A percentile compares a stretch with the other conserved stretches of the same genome.
These are phyloP conservation scores for Ametastegia equiseti DNA, from an alignment of 2,888 invertebrate genomes.

Conservation along the genomic window DNA sequence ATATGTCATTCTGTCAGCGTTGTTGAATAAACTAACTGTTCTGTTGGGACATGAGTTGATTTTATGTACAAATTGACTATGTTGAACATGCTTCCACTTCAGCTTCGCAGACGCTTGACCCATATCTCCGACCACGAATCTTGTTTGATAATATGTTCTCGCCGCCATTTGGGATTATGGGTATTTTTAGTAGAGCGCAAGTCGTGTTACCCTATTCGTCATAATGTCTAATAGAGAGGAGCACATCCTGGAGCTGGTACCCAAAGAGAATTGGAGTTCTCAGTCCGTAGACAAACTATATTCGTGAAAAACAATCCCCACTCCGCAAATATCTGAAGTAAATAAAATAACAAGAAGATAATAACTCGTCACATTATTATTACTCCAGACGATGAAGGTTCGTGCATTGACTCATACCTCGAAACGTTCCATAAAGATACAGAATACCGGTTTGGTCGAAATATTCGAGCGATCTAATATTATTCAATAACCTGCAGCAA, in stretches of 20 bases:
- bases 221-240: too few relatives aligned
- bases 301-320: not conserved
- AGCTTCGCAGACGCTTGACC: too few relatives aligned
- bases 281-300: not conserved
- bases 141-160: too few relatives aligned
- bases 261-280: not conserved
- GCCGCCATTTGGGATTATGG: too few relatives aligned
- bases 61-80: not conserved
- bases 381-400: not conserved
- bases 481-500: conserved; percentile 25
- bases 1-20: not conserved
- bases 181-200: too few relatives aligned
- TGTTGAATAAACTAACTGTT: not conserved
- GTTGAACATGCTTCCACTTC: too few relatives aligned
- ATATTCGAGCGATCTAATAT: conserved; percentile 12
- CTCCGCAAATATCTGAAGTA: not conserved
- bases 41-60: not conserved
- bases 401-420: not conserved
- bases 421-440: not conserved
- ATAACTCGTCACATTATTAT: not conserved
- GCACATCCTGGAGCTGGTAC: too few relatives aligned
- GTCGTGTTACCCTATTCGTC: too few relatives aligned
- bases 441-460: conserved; percentile 11
- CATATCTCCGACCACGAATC: too few relatives aligned
- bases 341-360: not conserved